Conservation (phyloP, 2,797 vertebrate species). For the Stomatorhinus walkeri region DNA sequence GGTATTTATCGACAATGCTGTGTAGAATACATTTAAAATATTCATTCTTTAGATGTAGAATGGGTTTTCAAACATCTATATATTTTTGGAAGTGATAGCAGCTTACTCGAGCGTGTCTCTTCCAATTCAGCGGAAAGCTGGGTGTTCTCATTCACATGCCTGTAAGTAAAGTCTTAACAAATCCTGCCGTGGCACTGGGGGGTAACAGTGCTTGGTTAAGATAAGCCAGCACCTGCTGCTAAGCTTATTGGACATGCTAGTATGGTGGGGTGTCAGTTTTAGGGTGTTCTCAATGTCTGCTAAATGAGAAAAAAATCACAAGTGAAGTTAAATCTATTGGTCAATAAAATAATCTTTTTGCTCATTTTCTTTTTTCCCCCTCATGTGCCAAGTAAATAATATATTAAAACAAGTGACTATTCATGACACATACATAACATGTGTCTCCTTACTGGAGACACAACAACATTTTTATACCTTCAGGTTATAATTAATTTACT, state of each 20-base stretch:
- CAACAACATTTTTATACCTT: background rate
- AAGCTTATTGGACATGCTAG: conserved; percentile 29
- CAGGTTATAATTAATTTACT: background rate
- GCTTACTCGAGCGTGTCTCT: background rate
- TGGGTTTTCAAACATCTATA: background rate
- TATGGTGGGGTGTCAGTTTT: background rate
- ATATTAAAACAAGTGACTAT: background rate
- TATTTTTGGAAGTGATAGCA: background rate
- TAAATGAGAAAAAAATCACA: background rate
- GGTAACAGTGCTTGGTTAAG: conserved; percentile 18
- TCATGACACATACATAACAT: background rate
- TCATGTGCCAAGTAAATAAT: background rate
- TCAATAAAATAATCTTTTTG: background rate
- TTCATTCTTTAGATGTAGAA: background rate
- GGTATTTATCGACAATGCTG: background rate
- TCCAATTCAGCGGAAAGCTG: background rate
- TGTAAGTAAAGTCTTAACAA: conserved; percentile 21
- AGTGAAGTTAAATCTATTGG: background rate
- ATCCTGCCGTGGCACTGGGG: background rate
- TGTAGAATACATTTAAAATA: background rate
- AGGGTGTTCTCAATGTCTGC: background rate
- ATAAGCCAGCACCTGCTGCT: conserved; percentile 35
- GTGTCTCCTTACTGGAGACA: background rate
- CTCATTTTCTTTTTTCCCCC: background rate
- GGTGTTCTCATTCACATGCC: conserved; percentile 9